Percentiles rank a stretch among this genome's conserved stretches.
phyloP scores from a whole-genome alignment of 2,797 vertebrate genomes.

The Xenentodon cancila region DNA sequence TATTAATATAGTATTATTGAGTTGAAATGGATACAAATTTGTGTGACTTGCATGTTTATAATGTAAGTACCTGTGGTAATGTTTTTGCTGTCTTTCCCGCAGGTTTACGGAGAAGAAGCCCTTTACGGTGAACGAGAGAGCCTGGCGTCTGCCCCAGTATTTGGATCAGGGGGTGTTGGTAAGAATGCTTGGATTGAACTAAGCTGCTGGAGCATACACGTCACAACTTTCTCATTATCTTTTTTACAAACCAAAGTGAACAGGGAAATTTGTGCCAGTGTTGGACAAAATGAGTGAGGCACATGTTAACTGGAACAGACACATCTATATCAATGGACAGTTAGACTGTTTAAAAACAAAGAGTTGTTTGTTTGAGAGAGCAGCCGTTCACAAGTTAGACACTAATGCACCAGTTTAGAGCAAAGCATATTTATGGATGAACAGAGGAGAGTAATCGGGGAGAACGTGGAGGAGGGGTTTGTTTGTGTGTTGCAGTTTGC shows the following conservation, averaged over 20 bases:
- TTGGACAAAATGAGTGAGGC: conserved; percentile 9
- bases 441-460: conserved; percentile 58
- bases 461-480: conserved; percentile 70
- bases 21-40: neutral
- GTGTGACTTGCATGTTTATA: neutral
- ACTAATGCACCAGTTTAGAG: conserved; percentile 49
- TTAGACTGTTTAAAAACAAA: conserved; percentile 41
- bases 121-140: conserved; percentile 88
- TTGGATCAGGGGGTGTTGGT: conserved; percentile 90
- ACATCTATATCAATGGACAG: conserved; percentile 24
- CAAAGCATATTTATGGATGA: conserved; percentile 63
- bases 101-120: conserved; percentile 88
- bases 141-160: conserved; percentile 85
- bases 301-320: conserved; percentile 12
- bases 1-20: too few species aligned
- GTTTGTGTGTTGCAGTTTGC: conserved; percentile 66
- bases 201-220: conserved; percentile 15
- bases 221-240: conserved; percentile 20
- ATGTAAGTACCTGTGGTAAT: conserved; percentile 5
- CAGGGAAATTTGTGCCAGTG: neutral
- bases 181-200: conserved; percentile 45
- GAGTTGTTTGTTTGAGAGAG: conserved; percentile 39
- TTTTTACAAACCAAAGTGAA: conserved; percentile 17
- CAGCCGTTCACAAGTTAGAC: conserved; percentile 42
- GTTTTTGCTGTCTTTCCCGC: conserved; percentile 21